A percentile compares a stretch with the other conserved stretches of the same genome.
Conservation (phyloP, 2,888 invertebrate genomes). For the Xestia c-nigrum region DNA sequence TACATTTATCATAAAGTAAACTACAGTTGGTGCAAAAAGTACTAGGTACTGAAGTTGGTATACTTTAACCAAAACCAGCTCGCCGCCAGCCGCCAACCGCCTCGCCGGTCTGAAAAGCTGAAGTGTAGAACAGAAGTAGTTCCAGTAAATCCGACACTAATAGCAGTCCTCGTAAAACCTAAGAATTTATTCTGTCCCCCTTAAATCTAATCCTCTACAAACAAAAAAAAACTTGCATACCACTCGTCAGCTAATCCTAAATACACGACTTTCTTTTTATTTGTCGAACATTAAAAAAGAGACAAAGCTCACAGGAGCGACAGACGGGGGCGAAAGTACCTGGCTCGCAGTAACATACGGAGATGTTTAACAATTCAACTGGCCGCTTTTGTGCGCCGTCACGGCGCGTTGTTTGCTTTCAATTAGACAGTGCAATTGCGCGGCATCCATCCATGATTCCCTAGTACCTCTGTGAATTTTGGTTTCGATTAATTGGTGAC, state of each 20-base stretch:
- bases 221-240: conserved; percentile 30
- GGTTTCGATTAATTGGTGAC: conserved; percentile 46
- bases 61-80: background rate
- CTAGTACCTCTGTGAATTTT: conserved; percentile 55
- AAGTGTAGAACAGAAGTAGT: background rate
- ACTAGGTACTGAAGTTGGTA: background rate
- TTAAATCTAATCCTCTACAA: conserved; percentile 42
- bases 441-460: conserved; percentile 51
- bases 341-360: conserved; percentile 57
- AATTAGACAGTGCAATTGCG: conserved; percentile 69
- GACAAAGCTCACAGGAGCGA: conserved; percentile 38
- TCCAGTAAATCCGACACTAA: background rate
- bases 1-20: too few species aligned
- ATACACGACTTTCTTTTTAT: conserved; percentile 61
- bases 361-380: conserved; percentile 71
- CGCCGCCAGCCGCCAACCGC: too few species aligned
- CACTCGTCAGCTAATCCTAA: conserved; percentile 53
- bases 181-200: background rate
- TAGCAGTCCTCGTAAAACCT: conserved; percentile 4
- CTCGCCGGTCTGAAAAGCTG: background rate
- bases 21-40: too few species aligned
- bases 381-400: conserved; percentile 59
- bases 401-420: conserved; percentile 70
- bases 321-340: conserved; percentile 45
- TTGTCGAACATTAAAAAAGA: conserved; percentile 54